Percentiles rank a stretch among this genome's conserved stretches.
These are phyloP conservation scores for Chirona hameri DNA, from an alignment of 2,888 invertebrate species.

Conservation along the genomic window DNA sequence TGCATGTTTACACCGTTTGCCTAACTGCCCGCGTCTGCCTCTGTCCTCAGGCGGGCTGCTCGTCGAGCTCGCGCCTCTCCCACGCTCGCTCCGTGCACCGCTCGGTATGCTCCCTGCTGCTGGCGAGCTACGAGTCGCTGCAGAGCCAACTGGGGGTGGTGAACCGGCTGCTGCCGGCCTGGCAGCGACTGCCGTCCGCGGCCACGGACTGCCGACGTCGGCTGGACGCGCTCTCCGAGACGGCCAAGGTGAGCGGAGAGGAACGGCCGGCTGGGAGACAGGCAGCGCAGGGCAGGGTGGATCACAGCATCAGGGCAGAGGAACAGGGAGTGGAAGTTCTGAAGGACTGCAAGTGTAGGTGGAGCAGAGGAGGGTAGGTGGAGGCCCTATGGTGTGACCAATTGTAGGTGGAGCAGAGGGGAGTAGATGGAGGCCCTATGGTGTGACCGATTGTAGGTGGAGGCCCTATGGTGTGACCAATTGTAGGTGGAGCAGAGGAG, in stretches of 20 bases:
- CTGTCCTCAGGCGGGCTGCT: slow-evolving; percentile 30
- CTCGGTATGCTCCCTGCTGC: slow-evolving; percentile 76
- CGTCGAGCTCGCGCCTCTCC: slow-evolving; percentile 51
- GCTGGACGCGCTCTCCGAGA: slow-evolving; percentile 62
- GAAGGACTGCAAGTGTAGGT: no score
- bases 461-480: no score
- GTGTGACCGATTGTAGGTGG: no score
- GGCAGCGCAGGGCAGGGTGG: neutral
- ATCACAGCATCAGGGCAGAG: no score
- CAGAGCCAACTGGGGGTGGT: slow-evolving; percentile 71
- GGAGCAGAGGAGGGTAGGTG: no score
- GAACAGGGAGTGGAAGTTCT: no score
- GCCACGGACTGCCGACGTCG: slow-evolving; percentile 61
- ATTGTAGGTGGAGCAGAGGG: no score
- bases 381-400: no score
- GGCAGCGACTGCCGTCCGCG: neutral
- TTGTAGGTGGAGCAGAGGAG: no score
- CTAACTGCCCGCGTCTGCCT: no score
- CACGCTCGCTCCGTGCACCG: slow-evolving; percentile 70
- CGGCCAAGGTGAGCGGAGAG: slow-evolving; percentile 57
- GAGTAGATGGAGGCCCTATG: no score
- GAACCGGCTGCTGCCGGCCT: slow-evolving; percentile 55
- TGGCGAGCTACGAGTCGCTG: slow-evolving; percentile 80
- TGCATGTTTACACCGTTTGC: no score
- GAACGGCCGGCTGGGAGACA: neutral